phyloP scores from a whole-genome alignment of 2,888 invertebrate genomes.

The Metalampra italica region DNA sequence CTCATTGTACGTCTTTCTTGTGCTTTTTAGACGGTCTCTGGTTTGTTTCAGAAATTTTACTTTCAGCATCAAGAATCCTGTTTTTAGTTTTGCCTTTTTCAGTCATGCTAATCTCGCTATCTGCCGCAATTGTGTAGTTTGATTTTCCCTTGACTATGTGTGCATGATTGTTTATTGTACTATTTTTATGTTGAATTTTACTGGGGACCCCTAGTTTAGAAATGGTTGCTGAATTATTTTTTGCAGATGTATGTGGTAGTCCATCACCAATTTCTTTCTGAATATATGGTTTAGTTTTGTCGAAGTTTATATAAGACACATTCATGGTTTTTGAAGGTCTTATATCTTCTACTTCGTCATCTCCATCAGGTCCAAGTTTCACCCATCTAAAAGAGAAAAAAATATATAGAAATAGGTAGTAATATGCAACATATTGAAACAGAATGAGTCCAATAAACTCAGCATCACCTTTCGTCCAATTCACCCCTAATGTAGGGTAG shows the following conservation, averaged over 20 bases:
- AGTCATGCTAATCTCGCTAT: constrained; percentile 30
- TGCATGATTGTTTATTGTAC: constrained; percentile 12
- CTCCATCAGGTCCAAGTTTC: constrained; percentile 43
- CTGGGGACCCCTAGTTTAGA: constrained; percentile 17
- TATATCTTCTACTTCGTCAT: constrained; percentile 39
- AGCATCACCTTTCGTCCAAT: constrained; percentile 67
- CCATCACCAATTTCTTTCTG: constrained; percentile 47
- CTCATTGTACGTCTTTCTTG: constrained; percentile 36
- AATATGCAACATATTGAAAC: too few species aligned
- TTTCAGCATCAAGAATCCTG: constrained; percentile 36
- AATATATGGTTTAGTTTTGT: constrained; percentile 57
- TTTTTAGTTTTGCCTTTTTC: constrained; percentile 43
- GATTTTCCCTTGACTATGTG: constrained; percentile 28
- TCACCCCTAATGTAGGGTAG: constrained; percentile 82
- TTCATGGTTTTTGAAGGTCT: constrained; percentile 31
- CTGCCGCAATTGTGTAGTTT: constrained; percentile 25
- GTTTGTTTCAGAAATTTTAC: constrained; percentile 33
- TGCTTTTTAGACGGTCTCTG: constrained; percentile 46
- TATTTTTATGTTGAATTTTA: constrained; percentile 26
- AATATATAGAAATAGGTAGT: not conserved
- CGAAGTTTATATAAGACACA: constrained; percentile 63
- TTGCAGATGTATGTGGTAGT: constrained; percentile 27
- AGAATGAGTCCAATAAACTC: too few species aligned
- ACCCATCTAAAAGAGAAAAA: constrained; percentile 35
- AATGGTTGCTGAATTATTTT: constrained; percentile 10